phyloP scores from a whole-genome alignment of 2,797 vertebrate species.

The Lacerta bilineata region DNA sequence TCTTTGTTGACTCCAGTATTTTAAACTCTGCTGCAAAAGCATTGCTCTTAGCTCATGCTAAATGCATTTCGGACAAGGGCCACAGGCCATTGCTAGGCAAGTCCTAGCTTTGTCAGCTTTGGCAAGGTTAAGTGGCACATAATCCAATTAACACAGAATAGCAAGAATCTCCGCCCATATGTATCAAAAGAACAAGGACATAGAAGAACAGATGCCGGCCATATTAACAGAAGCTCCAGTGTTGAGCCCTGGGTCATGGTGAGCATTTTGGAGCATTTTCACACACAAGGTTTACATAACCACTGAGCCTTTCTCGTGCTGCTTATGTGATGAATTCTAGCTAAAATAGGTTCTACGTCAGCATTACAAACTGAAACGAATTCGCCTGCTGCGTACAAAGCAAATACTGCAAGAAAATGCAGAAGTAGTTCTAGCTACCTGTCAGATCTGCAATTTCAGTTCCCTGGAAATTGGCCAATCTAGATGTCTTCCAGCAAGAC shows the following conservation, averaged over 20 bases:
- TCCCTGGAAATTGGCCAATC: background rate
- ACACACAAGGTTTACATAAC: background rate
- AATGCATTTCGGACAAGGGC: background rate
- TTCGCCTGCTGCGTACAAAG: too few relatives aligned
- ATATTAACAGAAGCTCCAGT: background rate
- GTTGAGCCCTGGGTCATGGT: background rate
- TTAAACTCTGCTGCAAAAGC: background rate
- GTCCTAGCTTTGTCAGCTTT: background rate
- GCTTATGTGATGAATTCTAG: background rate
- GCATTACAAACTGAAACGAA: background rate
- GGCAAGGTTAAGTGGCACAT: background rate
- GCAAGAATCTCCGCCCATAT: background rate
- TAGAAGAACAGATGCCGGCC: background rate
- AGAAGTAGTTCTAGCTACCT: background rate
- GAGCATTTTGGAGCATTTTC: background rate
- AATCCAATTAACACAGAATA: background rate
- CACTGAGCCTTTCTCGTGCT: background rate
- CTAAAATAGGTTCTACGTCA: background rate
- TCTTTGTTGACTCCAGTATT: background rate
- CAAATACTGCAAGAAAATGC: background rate
- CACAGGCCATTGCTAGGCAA: background rate
- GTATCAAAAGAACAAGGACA: background rate
- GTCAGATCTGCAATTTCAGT: too few relatives aligned
- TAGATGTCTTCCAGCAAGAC: background rate
- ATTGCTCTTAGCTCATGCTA: background rate